Evolutionary conservation across 1,140 invertebrate species (phyloP).

Genomic region (Papilio xuthus): DNA sequence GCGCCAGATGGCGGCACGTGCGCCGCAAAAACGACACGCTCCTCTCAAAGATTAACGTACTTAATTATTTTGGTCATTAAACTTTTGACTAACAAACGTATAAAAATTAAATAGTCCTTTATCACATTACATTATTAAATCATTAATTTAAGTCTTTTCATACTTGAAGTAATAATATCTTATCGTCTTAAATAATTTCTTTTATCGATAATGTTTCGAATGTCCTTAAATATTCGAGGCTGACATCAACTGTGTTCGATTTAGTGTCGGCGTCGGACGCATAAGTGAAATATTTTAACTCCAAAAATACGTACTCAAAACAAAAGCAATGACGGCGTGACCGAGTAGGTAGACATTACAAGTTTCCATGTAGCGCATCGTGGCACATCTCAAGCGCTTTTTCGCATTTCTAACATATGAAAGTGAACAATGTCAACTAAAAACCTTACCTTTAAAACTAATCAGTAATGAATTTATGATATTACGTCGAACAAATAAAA

Average conservation of each 20-base stretch:
- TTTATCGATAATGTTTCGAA: neutral
- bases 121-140: neutral
- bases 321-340: conserved; percentile 5
- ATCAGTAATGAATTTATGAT: neutral
- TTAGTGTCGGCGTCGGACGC: neutral
- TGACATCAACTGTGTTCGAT: neutral
- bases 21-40: conserved; percentile 51
- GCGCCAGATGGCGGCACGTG: conserved; percentile 72
- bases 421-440: neutral
- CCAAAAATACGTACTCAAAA: conserved; percentile 9
- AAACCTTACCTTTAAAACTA: neutral
- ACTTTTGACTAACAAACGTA: neutral
- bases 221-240: neutral
- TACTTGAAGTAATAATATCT: neutral
- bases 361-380: conserved; percentile 9
- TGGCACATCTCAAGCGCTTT: neutral
- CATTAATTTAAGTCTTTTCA: neutral
- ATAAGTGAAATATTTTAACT: conserved; percentile 9
- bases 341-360: conserved; percentile 3
- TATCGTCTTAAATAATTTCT: too few relatives aligned
- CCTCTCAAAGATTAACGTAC: conserved; percentile 48
- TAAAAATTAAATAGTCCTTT: neutral
- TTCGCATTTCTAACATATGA: neutral
- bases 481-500: neutral
- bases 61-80: conserved; percentile 6